Conservation (phyloP, 2,797 vertebrate species). For the Apogon hyalosoma region DNA sequence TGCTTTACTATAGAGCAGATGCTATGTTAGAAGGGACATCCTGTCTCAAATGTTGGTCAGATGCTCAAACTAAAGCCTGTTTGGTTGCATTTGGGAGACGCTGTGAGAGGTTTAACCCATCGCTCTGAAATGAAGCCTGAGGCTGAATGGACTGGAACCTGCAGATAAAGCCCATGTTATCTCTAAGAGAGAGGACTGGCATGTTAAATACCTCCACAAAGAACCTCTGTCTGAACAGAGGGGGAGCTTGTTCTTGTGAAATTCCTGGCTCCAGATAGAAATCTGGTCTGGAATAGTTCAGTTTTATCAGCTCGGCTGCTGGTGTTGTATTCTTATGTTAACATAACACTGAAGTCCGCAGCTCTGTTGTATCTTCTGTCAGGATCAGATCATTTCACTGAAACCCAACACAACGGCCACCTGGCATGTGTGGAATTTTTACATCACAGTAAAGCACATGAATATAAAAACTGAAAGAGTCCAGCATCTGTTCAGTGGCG, state of each 20-base stretch:
- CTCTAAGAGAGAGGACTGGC: background rate
- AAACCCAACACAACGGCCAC: slow-evolving; percentile 6
- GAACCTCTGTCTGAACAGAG: slow-evolving; percentile 23
- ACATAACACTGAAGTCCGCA: background rate
- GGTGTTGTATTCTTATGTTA: slow-evolving; percentile 13
- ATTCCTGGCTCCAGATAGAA: slow-evolving; percentile 28
- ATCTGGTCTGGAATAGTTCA: slow-evolving; percentile 15
- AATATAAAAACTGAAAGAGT: background rate
- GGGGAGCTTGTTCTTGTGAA: slow-evolving; percentile 1
- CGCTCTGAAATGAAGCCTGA: slow-evolving; percentile 4
- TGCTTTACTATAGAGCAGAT: too few species aligned
- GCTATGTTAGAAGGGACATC: too few species aligned
- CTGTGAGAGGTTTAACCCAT: too few species aligned
- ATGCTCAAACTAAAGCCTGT: background rate
- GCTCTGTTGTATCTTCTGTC: slow-evolving; percentile 7
- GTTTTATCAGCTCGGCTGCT: slow-evolving; percentile 15
- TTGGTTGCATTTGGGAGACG: background rate
- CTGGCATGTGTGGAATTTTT: background rate
- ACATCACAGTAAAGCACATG: background rate
- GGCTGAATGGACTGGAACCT: slow-evolving; percentile 19
- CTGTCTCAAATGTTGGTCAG: too few species aligned
- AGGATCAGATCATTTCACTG: slow-evolving; percentile 14
- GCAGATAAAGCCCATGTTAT: slow-evolving; percentile 46
- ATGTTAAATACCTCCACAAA: slow-evolving; percentile 35
- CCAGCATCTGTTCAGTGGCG: background rate